Conservation (phyloP, 2,888 invertebrate species). For the Ferdinandea cuprea region DNA sequence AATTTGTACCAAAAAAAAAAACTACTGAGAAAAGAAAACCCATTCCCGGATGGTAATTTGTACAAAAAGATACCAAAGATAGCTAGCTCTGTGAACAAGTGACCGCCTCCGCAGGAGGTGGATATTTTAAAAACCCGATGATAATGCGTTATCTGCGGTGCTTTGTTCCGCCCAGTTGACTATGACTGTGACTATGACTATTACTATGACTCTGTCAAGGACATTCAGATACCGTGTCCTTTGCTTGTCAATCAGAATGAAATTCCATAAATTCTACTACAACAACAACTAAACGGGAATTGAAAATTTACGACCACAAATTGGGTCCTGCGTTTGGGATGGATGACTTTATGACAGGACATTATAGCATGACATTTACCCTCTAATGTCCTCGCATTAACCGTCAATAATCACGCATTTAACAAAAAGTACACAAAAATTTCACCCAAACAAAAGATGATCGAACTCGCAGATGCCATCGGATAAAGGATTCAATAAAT, state of each 20-base stretch:
- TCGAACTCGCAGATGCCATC: too few species aligned
- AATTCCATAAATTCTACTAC: conserved; percentile 47
- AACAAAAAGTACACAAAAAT: conserved; percentile 22
- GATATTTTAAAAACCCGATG: conserved; percentile 31
- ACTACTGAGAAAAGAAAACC: conserved; percentile 36
- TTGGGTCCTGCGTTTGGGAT: conserved; percentile 18
- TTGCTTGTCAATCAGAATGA: conserved; percentile 54
- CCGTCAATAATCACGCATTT: conserved; percentile 72
- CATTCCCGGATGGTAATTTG: conserved; percentile 51
- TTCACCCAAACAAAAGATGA: too few species aligned
- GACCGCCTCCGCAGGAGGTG: conserved; percentile 60
- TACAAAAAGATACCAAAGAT: conserved; percentile 37
- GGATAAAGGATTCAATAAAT: conserved; percentile 49
- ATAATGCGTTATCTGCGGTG: conserved; percentile 52
- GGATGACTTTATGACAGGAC: conserved; percentile 62
- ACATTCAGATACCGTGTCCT: conserved; percentile 23
- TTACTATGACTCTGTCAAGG: conserved; percentile 22
- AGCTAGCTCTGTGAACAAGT: conserved; percentile 37
- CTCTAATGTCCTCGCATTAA: conserved; percentile 62
- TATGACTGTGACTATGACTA: too few species aligned
- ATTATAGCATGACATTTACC: conserved; percentile 66
- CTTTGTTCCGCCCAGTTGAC: conserved; percentile 32
- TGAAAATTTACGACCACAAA: conserved; percentile 54
- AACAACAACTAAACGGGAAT: conserved; percentile 35
- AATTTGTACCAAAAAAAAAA: conserved; percentile 66